Evolutionary conservation across 2,113 vertebrate species (phyloP).

Genomic region (Dermatemys mawii): DNA sequence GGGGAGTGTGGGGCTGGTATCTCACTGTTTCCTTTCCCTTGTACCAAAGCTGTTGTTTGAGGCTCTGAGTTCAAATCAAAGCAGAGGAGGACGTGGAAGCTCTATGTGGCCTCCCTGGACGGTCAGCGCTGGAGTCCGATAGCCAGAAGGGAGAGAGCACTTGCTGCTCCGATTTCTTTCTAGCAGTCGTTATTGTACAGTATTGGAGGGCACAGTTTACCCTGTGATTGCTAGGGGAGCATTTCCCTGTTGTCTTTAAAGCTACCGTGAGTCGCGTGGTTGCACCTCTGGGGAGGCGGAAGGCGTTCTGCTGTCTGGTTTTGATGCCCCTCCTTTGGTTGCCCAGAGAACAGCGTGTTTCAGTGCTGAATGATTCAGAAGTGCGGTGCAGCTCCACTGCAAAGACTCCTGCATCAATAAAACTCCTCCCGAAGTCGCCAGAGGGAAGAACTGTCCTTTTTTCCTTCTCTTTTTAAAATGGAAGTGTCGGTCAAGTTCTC

Average conservation of each 20-base stretch:
- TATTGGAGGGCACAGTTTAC: not conserved
- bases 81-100: not conserved
- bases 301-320: not conserved
- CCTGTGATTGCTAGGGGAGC: not conserved
- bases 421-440: not conserved
- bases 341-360: not conserved
- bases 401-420: not conserved
- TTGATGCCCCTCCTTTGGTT: not conserved
- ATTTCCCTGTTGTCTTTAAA: not conserved
- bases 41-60: too few species aligned
- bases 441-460: not conserved
- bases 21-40: too few species aligned
- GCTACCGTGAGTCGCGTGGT: not conserved
- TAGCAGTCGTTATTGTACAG: too few species aligned
- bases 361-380: not conserved
- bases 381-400: not conserved
- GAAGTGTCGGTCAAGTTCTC: rapidly evolving
- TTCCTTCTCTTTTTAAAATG: not conserved
- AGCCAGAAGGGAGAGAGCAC: not conserved
- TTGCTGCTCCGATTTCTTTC: not conserved
- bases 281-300: not conserved
- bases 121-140: not conserved
- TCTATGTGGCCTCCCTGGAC: not conserved
- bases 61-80: not conserved
- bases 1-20: rapidly evolving